A percentile compares a stretch with the other conserved stretches of the same genome.
These are phyloP conservation scores for Tapirus terrestris DNA, from an alignment of 2,113 vertebrate genomes.

Conservation along the genomic window DNA sequence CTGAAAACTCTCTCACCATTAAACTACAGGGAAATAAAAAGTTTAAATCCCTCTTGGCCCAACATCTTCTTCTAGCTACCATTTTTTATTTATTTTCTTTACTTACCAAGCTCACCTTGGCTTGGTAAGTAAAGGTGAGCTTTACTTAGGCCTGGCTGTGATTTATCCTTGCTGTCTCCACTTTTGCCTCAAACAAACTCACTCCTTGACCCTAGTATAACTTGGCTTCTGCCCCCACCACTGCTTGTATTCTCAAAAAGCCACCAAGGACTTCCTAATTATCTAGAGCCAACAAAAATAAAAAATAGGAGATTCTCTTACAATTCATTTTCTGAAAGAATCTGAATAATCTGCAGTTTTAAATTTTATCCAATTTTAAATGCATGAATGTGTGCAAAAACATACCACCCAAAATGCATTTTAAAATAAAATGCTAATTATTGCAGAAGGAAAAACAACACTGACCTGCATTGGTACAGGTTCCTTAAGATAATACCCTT, in stretches of 20 bases:
- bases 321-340: conserved; percentile 48
- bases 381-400: neutral
- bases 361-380: conserved; percentile 36
- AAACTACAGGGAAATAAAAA: neutral
- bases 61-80: neutral
- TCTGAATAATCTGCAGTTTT: conserved; percentile 1
- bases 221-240: conserved; percentile 1
- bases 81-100: neutral
- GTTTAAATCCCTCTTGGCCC: neutral
- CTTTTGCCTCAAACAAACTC: conserved; percentile 43
- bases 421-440: conserved; percentile 58
- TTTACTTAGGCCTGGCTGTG: neutral
- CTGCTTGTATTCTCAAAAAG: conserved; percentile 30
- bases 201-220: neutral
- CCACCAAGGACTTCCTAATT: conserved; percentile 39
- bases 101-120: neutral
- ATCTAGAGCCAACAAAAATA: conserved; percentile 50
- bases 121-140: too few species aligned
- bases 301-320: conserved; percentile 55
- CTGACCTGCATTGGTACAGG: conserved; percentile 96
- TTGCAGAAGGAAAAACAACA: conserved; percentile 38
- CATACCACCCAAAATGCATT: conserved; percentile 42
- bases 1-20: neutral
- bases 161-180: neutral
- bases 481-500: conserved; percentile 97